Evolutionary conservation across 2,888 invertebrate species (phyloP).

Genomic region (Erebia aethiops): DNA sequence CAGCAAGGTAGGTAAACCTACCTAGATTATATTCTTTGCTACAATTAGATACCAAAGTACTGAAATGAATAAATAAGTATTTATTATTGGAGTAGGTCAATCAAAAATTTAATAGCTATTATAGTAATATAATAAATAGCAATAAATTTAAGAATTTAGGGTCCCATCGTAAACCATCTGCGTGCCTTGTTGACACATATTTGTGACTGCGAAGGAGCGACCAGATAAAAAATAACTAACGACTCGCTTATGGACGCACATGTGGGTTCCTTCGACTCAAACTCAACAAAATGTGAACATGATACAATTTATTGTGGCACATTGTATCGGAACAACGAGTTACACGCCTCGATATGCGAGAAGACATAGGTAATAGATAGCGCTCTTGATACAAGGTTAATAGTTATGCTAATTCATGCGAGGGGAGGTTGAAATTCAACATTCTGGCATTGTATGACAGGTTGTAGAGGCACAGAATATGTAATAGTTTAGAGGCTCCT

Average conservation of each 20-base stretch:
- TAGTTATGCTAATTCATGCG: neutral
- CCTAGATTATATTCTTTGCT: too few species aligned
- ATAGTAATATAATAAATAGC: slow-evolving; percentile 29
- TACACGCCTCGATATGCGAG: neutral
- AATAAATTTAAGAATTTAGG: slow-evolving; percentile 33
- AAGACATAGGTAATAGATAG: neutral
- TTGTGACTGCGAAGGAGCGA: slow-evolving; percentile 58
- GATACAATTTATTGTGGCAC: slow-evolving; percentile 21
- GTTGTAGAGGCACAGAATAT: too few species aligned
- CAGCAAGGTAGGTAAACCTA: too few species aligned
- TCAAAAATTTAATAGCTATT: neutral
- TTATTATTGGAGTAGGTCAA: neutral
- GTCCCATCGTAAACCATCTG: slow-evolving; percentile 54
- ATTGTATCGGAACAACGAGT: neutral
- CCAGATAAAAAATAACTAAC: slow-evolving; percentile 68
- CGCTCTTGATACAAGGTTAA: neutral
- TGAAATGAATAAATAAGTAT: too few species aligned
- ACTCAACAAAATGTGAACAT: slow-evolving; percentile 44
- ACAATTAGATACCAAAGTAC: too few species aligned
- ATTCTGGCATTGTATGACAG: neutral
- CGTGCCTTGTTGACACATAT: slow-evolving; percentile 71
- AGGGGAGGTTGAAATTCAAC: neutral
- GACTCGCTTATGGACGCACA: slow-evolving; percentile 66
- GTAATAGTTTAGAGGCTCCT: neutral
- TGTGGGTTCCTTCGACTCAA: slow-evolving; percentile 66